A percentile compares a stretch with the other conserved stretches of the same genome.
Evolutionary conservation across 2,113 vertebrate species (phyloP).

Genomic region (Lepus europaeus): DNA sequence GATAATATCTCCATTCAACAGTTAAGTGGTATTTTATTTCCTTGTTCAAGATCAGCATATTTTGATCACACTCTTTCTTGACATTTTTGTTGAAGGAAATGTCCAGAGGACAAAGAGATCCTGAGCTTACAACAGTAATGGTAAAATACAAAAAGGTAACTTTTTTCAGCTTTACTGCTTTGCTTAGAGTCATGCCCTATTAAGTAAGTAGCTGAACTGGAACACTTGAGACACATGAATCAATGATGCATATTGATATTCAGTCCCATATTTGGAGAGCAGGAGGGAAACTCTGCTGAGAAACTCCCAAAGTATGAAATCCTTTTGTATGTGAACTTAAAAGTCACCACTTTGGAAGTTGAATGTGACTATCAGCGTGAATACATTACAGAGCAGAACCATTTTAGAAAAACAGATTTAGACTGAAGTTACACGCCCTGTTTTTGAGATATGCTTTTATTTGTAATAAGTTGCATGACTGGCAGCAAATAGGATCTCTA

Average conservation of each 20-base stretch:
- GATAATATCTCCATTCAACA: too few species aligned
- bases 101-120: background rate
- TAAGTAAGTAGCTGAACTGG: background rate
- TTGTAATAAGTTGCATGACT: background rate
- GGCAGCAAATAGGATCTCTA: background rate
- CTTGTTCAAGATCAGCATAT: background rate
- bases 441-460: background rate
- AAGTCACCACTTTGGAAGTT: background rate
- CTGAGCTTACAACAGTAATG: background rate
- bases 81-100: background rate
- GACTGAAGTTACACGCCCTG: background rate
- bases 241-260: background rate
- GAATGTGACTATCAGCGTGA: background rate
- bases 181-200: background rate
- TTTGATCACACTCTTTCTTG: background rate
- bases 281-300: background rate
- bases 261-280: rapidly evolving
- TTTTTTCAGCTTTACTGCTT: background rate
- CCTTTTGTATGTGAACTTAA: background rate
- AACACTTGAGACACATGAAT: background rate
- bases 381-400: background rate
- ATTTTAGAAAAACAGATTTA: background rate
- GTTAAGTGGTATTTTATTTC: background rate
- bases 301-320: background rate
- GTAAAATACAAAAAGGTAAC: background rate